Conservation (phyloP, 1,140 invertebrate species). For the Drosophila murphyi region DNA sequence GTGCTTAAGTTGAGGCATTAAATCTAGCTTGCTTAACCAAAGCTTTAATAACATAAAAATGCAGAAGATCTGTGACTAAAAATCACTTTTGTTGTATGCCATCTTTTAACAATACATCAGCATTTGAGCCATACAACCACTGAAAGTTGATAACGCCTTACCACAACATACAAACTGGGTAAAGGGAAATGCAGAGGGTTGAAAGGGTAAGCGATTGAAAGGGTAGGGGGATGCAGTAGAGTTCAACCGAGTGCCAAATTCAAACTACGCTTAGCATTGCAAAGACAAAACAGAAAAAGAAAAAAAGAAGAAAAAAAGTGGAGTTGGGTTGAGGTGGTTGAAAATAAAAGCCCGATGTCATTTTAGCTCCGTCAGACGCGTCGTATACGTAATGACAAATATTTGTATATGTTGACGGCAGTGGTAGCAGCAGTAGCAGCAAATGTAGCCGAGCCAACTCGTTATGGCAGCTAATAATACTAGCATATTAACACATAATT, state of each 20-base stretch:
- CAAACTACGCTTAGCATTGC: constrained; percentile 58
- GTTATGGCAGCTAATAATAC: constrained; percentile 78
- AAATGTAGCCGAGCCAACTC: constrained; percentile 36
- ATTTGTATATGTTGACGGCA: constrained; percentile 37
- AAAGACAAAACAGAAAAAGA: constrained; percentile 32
- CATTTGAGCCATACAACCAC: not conserved
- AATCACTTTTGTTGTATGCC: no score
- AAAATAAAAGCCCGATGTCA: constrained; percentile 25
- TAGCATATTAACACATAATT: constrained; percentile 81
- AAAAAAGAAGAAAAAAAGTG: constrained; percentile 5
- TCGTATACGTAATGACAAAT: constrained; percentile 71
- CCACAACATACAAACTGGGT: not conserved
- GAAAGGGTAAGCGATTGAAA: not conserved
- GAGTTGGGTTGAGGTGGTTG: no score
- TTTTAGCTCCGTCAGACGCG: constrained; percentile 37
- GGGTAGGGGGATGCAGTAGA: not conserved
- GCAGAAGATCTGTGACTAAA: no score
- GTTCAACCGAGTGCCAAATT: constrained; percentile 45
- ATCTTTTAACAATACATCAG: no score
- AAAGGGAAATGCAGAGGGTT: not conserved
- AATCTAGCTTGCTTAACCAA: no score
- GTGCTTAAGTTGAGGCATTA: no score
- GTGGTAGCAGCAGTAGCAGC: constrained; percentile 2
- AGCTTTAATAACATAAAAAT: no score
- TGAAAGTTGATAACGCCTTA: constrained; percentile 48